Percentiles rank a stretch among this genome's conserved stretches.
Conservation (phyloP, 2,113 vertebrate genomes). For the Myotis lucifugus region DNA sequence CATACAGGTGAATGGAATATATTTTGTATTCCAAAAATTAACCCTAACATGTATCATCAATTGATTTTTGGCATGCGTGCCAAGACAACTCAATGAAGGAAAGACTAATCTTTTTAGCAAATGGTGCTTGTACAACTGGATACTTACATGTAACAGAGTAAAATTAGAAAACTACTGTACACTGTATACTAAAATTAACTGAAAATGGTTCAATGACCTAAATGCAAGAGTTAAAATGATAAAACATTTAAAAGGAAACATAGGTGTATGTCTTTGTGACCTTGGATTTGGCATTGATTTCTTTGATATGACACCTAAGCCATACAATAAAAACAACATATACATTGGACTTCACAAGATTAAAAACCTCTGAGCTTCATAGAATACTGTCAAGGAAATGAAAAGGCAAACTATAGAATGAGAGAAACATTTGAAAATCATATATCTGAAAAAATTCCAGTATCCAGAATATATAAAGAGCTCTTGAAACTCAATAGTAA, state of each 20-base stretch:
- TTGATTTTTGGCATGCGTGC: neutral
- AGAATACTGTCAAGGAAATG: no score
- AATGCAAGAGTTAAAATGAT: neutral
- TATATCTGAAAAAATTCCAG: no score
- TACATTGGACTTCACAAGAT: neutral
- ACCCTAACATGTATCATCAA: neutral
- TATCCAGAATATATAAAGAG: no score
- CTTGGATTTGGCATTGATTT: neutral
- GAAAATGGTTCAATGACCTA: neutral
- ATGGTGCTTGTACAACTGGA: neutral
- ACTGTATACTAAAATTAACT: neutral
- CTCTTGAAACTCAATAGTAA: no score
- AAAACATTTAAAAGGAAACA: neutral
- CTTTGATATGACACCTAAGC: neutral
- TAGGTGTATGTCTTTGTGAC: neutral
- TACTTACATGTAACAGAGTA: neutral
- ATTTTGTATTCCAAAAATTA: neutral
- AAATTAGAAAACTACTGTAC: neutral
- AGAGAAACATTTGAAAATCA: no score
- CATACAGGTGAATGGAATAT: neutral
- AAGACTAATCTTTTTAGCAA: neutral
- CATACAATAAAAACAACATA: neutral
- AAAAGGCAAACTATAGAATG: no score
- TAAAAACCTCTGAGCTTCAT: no score
- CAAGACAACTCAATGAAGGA: neutral